These are phyloP conservation scores for Myotis pilosus DNA, from an alignment of 2,797 vertebrate genomes.

Conservation along the genomic window DNA sequence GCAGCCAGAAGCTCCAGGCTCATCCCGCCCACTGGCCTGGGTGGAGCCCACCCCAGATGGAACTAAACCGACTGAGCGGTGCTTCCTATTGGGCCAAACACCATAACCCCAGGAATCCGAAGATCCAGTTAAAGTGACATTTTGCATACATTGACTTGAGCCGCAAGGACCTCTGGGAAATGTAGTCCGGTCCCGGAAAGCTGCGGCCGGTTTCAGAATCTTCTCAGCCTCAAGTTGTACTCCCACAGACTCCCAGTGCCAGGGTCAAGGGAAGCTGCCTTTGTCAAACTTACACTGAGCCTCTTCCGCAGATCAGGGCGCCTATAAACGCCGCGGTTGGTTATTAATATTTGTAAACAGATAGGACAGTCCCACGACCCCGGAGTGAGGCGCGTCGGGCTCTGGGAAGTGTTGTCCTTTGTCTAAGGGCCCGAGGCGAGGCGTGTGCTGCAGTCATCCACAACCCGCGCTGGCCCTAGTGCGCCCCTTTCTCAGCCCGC, in stretches of 20 bases:
- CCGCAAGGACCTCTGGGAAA: conserved; percentile 62
- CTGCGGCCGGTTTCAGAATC: not conserved
- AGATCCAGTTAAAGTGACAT: not conserved
- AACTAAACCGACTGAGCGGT: not conserved
- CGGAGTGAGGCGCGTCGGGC: conserved; percentile 1
- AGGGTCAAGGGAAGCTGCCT: not conserved
- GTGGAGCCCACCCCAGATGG: not conserved
- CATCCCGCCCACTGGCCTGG: accelerated
- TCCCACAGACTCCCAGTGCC: not conserved
- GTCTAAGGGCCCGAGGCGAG: not conserved
- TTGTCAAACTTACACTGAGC: not conserved
- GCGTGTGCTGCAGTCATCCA: not conserved
- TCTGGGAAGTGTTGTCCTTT: conserved; percentile 53
- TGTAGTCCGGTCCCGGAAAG: conserved; percentile 42
- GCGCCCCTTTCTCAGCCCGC: accelerated
- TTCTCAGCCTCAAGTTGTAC: not conserved
- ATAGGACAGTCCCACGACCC: not conserved
- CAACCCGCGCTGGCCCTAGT: accelerated
- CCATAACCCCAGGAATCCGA: not conserved
- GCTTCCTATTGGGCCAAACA: not conserved
- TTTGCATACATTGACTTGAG: not conserved
- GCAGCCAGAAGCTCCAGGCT: not conserved
- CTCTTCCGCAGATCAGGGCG: not conserved
- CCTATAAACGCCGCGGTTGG: accelerated
- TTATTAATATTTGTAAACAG: no score